Percentiles rank a stretch among this genome's conserved stretches.
Evolutionary conservation across 2,113 vertebrate genomes (phyloP).

Genomic region (Pelecanoides urinatrix): DNA sequence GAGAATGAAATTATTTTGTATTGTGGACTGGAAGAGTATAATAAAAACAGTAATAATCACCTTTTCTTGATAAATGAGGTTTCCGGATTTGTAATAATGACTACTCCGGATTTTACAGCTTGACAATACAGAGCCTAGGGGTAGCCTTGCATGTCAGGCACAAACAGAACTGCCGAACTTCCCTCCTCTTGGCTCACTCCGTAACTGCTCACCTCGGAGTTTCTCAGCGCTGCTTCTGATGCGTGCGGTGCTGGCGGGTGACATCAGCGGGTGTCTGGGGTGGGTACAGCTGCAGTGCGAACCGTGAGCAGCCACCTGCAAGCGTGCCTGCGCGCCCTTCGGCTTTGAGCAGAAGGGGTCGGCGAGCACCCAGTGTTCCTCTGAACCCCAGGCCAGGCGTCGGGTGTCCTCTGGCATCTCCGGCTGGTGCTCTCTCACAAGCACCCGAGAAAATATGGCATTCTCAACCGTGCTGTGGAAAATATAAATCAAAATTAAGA

Average conservation of each 20-base stretch:
- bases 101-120: background rate
- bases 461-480: background rate
- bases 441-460: fast-evolving
- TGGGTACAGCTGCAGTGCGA: fast-evolving
- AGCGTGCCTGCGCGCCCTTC: fast-evolving
- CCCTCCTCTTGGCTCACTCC: background rate
- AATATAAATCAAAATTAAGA: background rate
- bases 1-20: background rate
- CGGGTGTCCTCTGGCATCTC: fast-evolving
- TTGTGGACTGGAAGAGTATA: background rate
- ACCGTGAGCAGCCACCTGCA: fast-evolving
- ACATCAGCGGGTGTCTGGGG: background rate
- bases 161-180: fast-evolving
- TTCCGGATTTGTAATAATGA: background rate
- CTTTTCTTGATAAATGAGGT: background rate
- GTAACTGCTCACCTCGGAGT: no score
- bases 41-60: background rate
- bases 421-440: background rate
- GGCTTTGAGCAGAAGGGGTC: fast-evolving
- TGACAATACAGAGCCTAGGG: background rate
- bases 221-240: fast-evolving
- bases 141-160: background rate
- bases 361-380: fast-evolving
- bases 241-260: fast-evolving
- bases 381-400: fast-evolving